Conservation (phyloP, 2,113 vertebrate genomes). For the Atractosteus spatula region DNA sequence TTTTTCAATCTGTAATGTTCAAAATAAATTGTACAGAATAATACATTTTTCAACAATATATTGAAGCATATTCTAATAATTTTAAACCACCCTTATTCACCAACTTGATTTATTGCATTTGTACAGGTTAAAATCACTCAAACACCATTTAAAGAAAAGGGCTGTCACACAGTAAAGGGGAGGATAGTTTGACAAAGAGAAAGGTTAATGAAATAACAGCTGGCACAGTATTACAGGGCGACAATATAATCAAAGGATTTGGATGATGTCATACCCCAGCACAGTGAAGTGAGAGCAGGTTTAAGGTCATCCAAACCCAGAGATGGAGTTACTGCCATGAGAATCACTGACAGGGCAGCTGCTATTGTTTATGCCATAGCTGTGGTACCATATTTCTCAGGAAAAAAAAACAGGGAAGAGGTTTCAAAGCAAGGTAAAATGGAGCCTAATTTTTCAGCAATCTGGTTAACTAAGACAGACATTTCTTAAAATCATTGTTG, state of each 20-base stretch:
- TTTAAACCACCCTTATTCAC: too few relatives aligned
- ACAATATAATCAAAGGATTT: not conserved
- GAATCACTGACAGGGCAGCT: constrained; percentile 37
- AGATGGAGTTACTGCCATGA: constrained; percentile 11
- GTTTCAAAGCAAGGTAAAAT: not conserved
- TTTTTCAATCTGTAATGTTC: too few relatives aligned
- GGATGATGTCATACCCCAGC: constrained; percentile 27
- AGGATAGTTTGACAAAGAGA: not conserved
- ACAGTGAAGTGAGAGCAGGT: constrained; percentile 10
- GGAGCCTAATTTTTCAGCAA: too few relatives aligned
- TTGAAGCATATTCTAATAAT: too few relatives aligned
- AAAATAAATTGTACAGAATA: too few relatives aligned
- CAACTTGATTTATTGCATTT: too few relatives aligned
- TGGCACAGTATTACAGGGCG: not conserved
- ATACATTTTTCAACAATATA: too few relatives aligned
- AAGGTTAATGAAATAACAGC: not conserved
- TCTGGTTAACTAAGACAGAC: too few relatives aligned
- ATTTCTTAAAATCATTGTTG: too few relatives aligned
- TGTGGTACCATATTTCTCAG: constrained; percentile 10
- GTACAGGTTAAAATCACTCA: too few relatives aligned
- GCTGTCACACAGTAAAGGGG: too few relatives aligned
- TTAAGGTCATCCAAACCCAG: constrained; percentile 31
- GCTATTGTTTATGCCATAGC: constrained; percentile 34
- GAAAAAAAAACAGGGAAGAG: constrained; percentile 41
- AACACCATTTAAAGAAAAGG: too few relatives aligned